Percentiles rank a stretch among this genome's conserved stretches.
Conservation (phyloP, 2,113 vertebrate species). For the Potamarius usumacintae region DNA sequence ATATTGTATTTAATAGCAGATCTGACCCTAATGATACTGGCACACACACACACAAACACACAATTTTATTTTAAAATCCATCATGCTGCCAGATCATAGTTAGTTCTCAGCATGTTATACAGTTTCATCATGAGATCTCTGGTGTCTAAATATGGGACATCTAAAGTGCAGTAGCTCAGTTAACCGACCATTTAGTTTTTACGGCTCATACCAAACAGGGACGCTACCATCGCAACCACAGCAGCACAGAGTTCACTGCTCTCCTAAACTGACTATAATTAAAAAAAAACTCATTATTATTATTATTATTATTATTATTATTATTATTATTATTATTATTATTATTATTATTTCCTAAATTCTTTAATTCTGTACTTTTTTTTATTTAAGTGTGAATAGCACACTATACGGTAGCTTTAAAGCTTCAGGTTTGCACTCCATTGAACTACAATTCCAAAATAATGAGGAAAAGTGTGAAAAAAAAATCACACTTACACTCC, state of each 20-base stretch:
- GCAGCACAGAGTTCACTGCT: background rate
- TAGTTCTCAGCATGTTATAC: conserved; percentile 56
- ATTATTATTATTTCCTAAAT: background rate
- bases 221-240: background rate
- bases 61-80: conserved; percentile 40
- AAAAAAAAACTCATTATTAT: background rate
- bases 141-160: conserved; percentile 53
- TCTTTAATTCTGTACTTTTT: background rate
- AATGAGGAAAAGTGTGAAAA: background rate
- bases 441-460: background rate
- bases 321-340: background rate
- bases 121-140: conserved; percentile 52
- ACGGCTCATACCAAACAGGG: conserved; percentile 14
- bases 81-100: conserved; percentile 48
- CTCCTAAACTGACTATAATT: background rate
- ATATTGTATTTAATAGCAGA: background rate
- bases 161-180: conserved; percentile 49
- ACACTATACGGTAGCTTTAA: background rate
- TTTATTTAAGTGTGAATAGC: background rate
- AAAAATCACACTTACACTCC: conserved; percentile 16
- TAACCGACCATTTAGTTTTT: conserved; percentile 32
- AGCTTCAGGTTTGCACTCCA: background rate
- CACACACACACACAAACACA: conserved; percentile 35
- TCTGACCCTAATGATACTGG: background rate
- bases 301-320: background rate